Evolutionary conservation across 2,888 invertebrate genomes (phyloP), one percentile per base, ranked within the genome.

Genomic region (Pheosia gnoma): DNA sequence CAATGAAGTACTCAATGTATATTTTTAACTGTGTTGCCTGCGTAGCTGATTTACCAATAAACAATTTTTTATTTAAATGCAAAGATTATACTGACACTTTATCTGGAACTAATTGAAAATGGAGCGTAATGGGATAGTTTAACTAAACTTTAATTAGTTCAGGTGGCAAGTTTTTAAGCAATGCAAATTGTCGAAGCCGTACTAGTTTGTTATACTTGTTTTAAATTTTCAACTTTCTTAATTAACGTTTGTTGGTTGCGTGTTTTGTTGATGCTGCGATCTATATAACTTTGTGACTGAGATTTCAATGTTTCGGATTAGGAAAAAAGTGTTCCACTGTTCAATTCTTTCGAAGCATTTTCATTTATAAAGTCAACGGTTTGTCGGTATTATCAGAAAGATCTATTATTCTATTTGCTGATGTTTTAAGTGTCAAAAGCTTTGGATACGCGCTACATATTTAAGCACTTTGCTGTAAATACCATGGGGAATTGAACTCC

Each of bases 101-200:
- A 1, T 56, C 39, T 60, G 56, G 49, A 60, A 55, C 47, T 59
- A 56, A 55, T 55, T 49, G 56, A 56, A 60, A 60, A 58, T 57
- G 61, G 65, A 64, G 64, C 62, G 52, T 66, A 75, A 73, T 71
- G 63, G 69, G 66, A 66, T 70, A 65, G 74, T 72, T 75, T 64
- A 57, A 62, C 62, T 70, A 69, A 74, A 77, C 68, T 77, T 77
- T 77, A 74, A 75, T 75, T 77, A 75, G 67, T 59, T 36, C 55
- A 59, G 55, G 45, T 59, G 45, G 47, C 41, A 37, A 47, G 47
- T 45, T 38, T 43, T 58, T 58, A 37, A 51, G 43, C 52, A 43
- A 53, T 53, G 41, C 43, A 53, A 53, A 53, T 57, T 45, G 57
- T 57, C 57, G 43, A 57, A 45, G 45, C 57, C 36, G 9, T 45